Conservation (phyloP, 2,888 invertebrate genomes). For the Meghimatium bilineatum region DNA sequence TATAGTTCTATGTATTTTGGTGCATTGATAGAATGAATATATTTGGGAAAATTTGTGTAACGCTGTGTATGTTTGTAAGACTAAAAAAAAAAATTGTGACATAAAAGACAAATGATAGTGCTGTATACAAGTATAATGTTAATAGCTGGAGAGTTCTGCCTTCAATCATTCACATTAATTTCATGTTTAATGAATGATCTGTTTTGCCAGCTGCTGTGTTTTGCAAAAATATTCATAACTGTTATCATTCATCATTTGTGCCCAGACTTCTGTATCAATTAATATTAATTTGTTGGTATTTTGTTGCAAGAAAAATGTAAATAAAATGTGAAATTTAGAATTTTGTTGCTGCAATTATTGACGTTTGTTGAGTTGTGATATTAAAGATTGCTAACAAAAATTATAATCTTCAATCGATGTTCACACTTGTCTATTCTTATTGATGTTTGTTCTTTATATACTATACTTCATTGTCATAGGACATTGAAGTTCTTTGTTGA, state of each 20-base stretch:
- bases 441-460: too few species aligned
- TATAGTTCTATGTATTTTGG: neutral
- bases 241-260: neutral
- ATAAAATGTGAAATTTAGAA: neutral
- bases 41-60: too few species aligned
- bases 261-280: neutral
- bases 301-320: slow-evolving; percentile 21
- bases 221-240: neutral
- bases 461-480: too few species aligned
- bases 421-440: too few species aligned
- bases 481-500: too few species aligned
- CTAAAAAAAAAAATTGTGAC: too few species aligned
- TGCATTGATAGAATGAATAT: neutral
- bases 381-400: too few species aligned
- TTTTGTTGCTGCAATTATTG: neutral
- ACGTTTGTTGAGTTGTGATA: too few species aligned
- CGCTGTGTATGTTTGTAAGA: too few species aligned
- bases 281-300: slow-evolving; percentile 4
- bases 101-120: too few species aligned
- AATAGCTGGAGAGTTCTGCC: neutral
- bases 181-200: neutral
- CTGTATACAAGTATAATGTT: too few species aligned
- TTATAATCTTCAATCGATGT: too few species aligned
- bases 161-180: neutral
- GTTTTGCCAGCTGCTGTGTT: neutral